A percentile compares a stretch with the other conserved stretches of the same genome.
phyloP scores from a whole-genome alignment of 2,797 vertebrate species.

The Notolepis coatsorum region DNA sequence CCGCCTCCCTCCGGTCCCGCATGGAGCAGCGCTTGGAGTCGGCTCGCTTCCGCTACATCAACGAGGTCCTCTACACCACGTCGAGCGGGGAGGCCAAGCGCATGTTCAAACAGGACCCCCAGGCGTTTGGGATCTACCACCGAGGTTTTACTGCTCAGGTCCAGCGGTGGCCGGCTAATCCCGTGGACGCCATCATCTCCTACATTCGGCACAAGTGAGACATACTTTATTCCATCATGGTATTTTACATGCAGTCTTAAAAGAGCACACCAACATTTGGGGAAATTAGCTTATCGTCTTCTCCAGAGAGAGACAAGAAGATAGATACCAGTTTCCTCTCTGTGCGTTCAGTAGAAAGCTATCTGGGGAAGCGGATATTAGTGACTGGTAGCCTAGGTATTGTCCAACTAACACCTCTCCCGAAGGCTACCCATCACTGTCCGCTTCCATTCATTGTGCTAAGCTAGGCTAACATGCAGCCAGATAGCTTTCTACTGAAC shows the following conservation, averaged over 20 bases:
- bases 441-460: too few relatives aligned
- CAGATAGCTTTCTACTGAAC: too few relatives aligned
- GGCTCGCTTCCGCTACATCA: slow-evolving; percentile 92
- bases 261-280: too few relatives aligned
- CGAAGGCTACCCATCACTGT: too few relatives aligned
- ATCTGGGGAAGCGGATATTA: too few relatives aligned
- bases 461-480: too few relatives aligned
- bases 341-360: too few relatives aligned
- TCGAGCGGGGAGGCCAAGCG: slow-evolving; percentile 82
- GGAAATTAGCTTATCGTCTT: too few relatives aligned
- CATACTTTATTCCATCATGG: background rate
- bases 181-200: slow-evolving; percentile 84
- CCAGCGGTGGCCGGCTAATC: slow-evolving; percentile 88
- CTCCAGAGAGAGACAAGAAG: too few relatives aligned
- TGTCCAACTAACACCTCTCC: too few relatives aligned
- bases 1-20: slow-evolving; percentile 77
- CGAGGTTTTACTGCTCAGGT: slow-evolving; percentile 89
- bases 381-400: too few relatives aligned
- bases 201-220: slow-evolving; percentile 86
- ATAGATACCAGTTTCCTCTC: too few relatives aligned
- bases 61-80: slow-evolving; percentile 88
- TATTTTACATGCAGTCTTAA: background rate
- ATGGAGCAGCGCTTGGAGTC: slow-evolving; percentile 89
- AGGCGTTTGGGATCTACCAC: slow-evolving; percentile 89
- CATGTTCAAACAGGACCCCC: slow-evolving; percentile 87